phyloP scores from a whole-genome alignment of 2,888 invertebrate species.

The Spicauda simplicius region DNA sequence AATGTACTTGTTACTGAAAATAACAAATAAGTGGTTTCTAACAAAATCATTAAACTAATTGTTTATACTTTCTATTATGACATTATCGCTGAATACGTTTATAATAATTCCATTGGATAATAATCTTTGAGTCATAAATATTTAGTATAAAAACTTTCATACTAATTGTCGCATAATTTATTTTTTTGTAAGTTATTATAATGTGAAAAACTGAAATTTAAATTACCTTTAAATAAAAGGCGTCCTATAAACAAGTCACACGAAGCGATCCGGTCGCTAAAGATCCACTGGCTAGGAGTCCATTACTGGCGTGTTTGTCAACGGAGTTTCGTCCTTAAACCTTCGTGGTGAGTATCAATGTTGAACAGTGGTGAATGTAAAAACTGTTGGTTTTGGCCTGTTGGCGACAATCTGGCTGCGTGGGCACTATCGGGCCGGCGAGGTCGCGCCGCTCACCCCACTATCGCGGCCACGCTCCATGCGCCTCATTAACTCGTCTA shows the following conservation, averaged over 20 bases:
- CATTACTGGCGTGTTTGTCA: constrained; percentile 30
- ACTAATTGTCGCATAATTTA: too few relatives aligned
- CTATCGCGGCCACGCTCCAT: constrained; percentile 65
- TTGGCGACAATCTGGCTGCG: constrained; percentile 83
- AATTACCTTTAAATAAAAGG: neutral
- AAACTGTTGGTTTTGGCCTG: constrained; percentile 59
- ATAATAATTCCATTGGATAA: too few relatives aligned
- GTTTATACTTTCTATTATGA: neutral
- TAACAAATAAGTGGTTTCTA: neutral
- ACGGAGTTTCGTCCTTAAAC: constrained; percentile 42
- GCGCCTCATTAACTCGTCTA: constrained; percentile 73
- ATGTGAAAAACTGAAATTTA: neutral
- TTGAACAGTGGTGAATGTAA: constrained; percentile 49
- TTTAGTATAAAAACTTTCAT: too few relatives aligned
- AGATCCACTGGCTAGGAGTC: constrained; percentile 25
- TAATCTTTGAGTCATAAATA: too few relatives aligned
- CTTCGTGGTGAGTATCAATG: constrained; percentile 34
- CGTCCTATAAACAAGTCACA: constrained; percentile 1
- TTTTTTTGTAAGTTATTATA: too few relatives aligned
- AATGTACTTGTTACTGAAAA: neutral
- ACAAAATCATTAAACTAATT: neutral
- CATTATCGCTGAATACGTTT: too few relatives aligned
- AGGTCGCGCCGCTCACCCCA: constrained; percentile 81
- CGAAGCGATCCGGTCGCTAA: constrained; percentile 22
- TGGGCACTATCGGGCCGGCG: constrained; percentile 75